Percentiles rank a stretch among this genome's conserved stretches.
Evolutionary conservation across 2,888 invertebrate genomes (phyloP).

Genomic region (Melanargia galathea): DNA sequence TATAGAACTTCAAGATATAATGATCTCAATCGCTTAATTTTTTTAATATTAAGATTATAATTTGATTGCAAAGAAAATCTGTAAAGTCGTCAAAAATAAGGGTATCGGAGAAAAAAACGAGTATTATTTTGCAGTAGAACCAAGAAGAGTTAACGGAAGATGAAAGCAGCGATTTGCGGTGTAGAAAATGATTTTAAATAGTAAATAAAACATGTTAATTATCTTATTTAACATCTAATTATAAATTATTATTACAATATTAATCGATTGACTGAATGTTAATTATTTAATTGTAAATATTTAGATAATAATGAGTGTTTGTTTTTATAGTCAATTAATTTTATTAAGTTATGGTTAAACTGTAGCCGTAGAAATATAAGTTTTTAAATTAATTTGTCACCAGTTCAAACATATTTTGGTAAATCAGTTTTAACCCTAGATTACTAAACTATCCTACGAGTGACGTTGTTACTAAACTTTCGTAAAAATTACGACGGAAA

Average conservation of each 20-base stretch:
- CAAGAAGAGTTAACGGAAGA: not conserved
- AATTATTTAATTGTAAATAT: slow-evolving; percentile 6
- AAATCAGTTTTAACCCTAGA: too few species aligned
- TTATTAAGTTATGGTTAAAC: too few species aligned
- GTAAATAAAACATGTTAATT: not conserved
- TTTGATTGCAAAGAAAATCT: not conserved
- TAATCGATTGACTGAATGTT: slow-evolving; percentile 7
- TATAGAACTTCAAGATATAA: slow-evolving; percentile 31
- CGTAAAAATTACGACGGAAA: too few species aligned
- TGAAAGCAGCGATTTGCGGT: not conserved
- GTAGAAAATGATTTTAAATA: not conserved
- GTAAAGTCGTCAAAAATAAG: not conserved
- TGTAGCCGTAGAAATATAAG: too few species aligned
- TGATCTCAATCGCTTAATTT: slow-evolving; percentile 41
- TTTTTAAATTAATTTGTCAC: too few species aligned
- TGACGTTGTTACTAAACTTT: too few species aligned
- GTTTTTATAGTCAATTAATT: not conserved
- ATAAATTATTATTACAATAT: not conserved
- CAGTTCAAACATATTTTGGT: too few species aligned
- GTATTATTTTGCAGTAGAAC: slow-evolving; percentile 3
- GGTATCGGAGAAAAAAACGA: not conserved
- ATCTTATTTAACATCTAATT: not conserved
- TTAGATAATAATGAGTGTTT: not conserved
- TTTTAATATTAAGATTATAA: slow-evolving; percentile 4
- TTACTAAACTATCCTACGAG: too few species aligned